Percentiles rank a stretch among this genome's conserved stretches.
phyloP scores from a whole-genome alignment of 2,888 invertebrate species.

The Andrena fulva region DNA sequence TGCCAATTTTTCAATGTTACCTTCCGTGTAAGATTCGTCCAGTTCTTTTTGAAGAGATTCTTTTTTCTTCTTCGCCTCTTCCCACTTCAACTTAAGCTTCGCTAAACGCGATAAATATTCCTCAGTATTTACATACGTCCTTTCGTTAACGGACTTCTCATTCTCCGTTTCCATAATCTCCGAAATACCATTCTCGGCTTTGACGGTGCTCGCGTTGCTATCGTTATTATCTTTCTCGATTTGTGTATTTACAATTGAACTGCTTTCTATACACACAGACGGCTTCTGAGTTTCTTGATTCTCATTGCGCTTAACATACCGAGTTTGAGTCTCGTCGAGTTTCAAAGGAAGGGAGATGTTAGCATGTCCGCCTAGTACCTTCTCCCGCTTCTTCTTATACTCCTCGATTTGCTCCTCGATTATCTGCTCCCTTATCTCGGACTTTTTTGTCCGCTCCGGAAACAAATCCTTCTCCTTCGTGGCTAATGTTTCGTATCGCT shows the following conservation, averaged over 20 bases:
- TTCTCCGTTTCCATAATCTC: constrained; percentile 39
- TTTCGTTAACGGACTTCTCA: constrained; percentile 45
- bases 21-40: constrained; percentile 72
- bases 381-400: constrained; percentile 82
- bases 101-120: constrained; percentile 72
- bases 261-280: constrained; percentile 9
- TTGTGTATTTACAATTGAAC: constrained; percentile 22
- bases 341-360: constrained; percentile 56
- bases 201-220: constrained; percentile 11
- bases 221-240: constrained; percentile 45
- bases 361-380: constrained; percentile 76
- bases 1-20: constrained; percentile 77
- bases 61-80: constrained; percentile 77
- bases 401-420: constrained; percentile 83
- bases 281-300: constrained; percentile 48
- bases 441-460: constrained; percentile 71
- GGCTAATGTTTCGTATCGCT: constrained; percentile 71
- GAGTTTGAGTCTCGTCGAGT: constrained; percentile 62
- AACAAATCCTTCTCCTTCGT: constrained; percentile 75
- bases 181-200: constrained; percentile 43
- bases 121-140: constrained; percentile 61
- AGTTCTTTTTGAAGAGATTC: constrained; percentile 73
- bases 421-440: constrained; percentile 78
- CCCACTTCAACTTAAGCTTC: constrained; percentile 76
- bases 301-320: constrained; percentile 57